Percentiles rank a stretch among this genome's conserved stretches.
These are phyloP conservation scores for Heliconius cydno DNA, from an alignment of 2,888 invertebrate genomes.

Conservation along the genomic window DNA sequence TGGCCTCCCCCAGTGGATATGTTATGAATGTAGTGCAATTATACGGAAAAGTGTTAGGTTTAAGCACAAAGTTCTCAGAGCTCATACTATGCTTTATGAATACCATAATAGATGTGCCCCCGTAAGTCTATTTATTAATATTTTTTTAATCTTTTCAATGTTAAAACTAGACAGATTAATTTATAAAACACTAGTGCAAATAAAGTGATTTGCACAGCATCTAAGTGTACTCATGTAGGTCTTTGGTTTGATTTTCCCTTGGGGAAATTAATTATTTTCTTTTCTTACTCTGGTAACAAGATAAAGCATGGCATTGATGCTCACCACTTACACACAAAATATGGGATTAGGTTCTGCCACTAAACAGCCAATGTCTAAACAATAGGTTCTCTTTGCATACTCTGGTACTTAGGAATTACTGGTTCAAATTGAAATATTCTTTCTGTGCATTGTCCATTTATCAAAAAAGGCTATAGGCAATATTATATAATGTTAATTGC, in stretches of 20 bases:
- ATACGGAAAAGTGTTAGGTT: slow-evolving; percentile 64
- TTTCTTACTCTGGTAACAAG: too few species aligned
- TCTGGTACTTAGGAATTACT: too few species aligned
- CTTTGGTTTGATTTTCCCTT: not conserved
- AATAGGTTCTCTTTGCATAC: too few species aligned
- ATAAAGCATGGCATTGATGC: too few species aligned
- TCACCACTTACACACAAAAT: too few species aligned
- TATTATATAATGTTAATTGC: too few species aligned
- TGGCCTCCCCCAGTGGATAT: slow-evolving; percentile 69
- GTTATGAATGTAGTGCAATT: slow-evolving; percentile 63
- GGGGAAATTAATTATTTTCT: not conserved
- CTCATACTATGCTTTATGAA: slow-evolving; percentile 64
- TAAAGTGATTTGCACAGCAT: not conserved
- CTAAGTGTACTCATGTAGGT: too few species aligned
- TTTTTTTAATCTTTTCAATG: not conserved
- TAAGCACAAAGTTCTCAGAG: slow-evolving; percentile 63
- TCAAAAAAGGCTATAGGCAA: too few species aligned
- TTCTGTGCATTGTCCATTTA: too few species aligned
- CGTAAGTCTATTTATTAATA: slow-evolving; percentile 54
- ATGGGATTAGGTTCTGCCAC: too few species aligned
- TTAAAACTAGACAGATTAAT: not conserved
- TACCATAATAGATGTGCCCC: slow-evolving; percentile 73
- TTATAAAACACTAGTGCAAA: not conserved
- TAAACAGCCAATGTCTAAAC: too few species aligned
- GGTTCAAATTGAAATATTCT: too few species aligned